Conservation (phyloP, 2,888 invertebrate genomes). For the Acanthosepion lycidas region DNA sequence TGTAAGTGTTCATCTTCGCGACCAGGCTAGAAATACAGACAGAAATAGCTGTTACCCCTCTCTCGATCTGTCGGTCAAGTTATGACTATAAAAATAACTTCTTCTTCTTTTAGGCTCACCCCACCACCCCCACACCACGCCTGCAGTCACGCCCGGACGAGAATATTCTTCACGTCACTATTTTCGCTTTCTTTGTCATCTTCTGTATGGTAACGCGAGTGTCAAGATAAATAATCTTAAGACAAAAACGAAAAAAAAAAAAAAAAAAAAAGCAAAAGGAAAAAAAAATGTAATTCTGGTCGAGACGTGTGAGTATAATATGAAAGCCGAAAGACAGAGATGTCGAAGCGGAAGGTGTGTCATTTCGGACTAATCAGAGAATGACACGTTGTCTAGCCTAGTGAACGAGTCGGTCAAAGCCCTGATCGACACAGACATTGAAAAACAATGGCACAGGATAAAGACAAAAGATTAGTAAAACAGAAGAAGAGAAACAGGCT, state of each 20-base stretch:
- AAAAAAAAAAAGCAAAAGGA: not conserved
- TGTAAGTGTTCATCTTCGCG: no score
- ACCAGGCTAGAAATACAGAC: no score
- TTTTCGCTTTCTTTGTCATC: not conserved
- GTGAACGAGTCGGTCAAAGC: not conserved
- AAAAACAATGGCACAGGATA: not conserved
- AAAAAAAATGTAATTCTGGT: not conserved
- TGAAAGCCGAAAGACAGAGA: not conserved
- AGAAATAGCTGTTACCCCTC: no score
- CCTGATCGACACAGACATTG: not conserved
- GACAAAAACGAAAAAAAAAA: not conserved
- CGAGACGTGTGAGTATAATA: not conserved
- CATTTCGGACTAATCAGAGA: not conserved
- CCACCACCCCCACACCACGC: no score
- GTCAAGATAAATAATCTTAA: not conserved
- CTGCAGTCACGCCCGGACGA: no score
- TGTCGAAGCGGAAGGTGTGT: not conserved
- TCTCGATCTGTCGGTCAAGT: no score
- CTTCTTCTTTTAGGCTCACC: no score
- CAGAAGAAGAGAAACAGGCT: no score
- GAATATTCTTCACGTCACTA: not conserved
- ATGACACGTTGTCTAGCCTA: not conserved
- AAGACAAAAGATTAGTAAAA: no score
- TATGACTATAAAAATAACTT: no score
- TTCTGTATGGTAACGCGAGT: not conserved